Evolutionary conservation across 1,140 invertebrate genomes (phyloP), one percentile per base, ranked within the genome.

Genomic region (Latrodectus geometricus): DNA sequence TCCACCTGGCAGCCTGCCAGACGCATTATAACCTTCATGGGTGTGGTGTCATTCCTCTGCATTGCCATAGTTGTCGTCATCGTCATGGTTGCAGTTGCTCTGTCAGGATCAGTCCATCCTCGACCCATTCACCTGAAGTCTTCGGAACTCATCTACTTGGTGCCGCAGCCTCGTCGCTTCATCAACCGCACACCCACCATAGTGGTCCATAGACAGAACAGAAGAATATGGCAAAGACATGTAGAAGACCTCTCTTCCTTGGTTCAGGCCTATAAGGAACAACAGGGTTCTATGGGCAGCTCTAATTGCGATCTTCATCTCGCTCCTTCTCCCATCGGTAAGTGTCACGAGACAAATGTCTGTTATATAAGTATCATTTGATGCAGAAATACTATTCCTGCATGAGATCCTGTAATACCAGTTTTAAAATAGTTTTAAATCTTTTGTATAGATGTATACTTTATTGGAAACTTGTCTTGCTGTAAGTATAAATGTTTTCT

Each of bases 21-120:
- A 12, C 86, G 86, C 48, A 87, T 87, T 72, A 82, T 87, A 20
- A 82, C 86, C 14, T 87, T 87, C 50, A 87, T 87, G 86, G 79
- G 86, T 8, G 15, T 83, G 14, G 86, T 87, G 14, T 87, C 86
- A 7, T 17, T 82, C 20, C 48, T 77, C n/a, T 87, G 86, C 77
- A 87, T 78, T n/a, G 48, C 81, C 0, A 23, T 87, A 8, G 86
- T 87, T 15, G 79, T 87, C 8, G 86, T 79, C 73, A 87, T 87
- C 72, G 75, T 87, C 74, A 49, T 87, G 50, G 56, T 87, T 15
- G 86, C 79, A 0, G 86, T 82, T 15, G 79, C 79, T 9, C 86
- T 87, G 12, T 87, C 79, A 15, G 49, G n/a, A n/a, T 68, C 61
- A 1, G 83, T 49, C 9, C 66, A 70, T 9, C 74, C 74, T 0